Evolutionary conservation across 2,797 vertebrate genomes (phyloP), one percentile per base, ranked within the genome.

Genomic region (Clarias fuscus): DNA sequence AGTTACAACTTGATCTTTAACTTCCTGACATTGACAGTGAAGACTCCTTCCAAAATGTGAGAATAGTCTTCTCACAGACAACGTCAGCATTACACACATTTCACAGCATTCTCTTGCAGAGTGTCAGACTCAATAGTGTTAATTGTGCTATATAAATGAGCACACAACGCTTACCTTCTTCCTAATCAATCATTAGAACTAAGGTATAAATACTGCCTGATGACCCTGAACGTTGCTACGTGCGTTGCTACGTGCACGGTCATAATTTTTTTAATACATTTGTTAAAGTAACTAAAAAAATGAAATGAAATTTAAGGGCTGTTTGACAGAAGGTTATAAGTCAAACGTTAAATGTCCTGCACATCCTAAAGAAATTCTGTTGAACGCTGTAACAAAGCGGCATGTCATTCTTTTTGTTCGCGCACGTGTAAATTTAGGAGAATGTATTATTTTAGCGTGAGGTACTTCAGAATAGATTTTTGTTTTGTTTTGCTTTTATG

Each of bases 331-430:
- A 88, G 73, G 72, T 84, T 56, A 73, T 33, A 71, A 86, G 65
- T 88, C 81, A 85, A 88, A 86, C 40, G 68, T 80, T 62, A 61
- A 43, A 53, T 86, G 83, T 85, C 87, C 81, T 87, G 87, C 58
- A 84, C 75, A 87, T 85, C 84, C 87, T 85, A 85, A 85, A 67
- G 62, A 85, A 88, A 80, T 67, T 61, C 73, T 83, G 84, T 84
- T 88, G 61, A 93, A 93, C 91, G 90, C 91, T 91, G 91, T 76
- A 78, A 86, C 91, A 93, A 92, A 93, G 93, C 87, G 90, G 88
- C 90, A 81, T 73, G 84, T 37, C 73, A 79, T 85, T 91, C 86
- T 90, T 90, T 89, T 91, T 93, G 91, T 83, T 86, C 90, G 89
- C 85, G 88, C 43, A 86, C 85, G 77, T 79, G 53, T 75, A 56